A percentile compares a stretch with the other conserved stretches of the same genome.
Evolutionary conservation across 2,113 vertebrate genomes (phyloP).

Genomic region (Xiphias gladius): DNA sequence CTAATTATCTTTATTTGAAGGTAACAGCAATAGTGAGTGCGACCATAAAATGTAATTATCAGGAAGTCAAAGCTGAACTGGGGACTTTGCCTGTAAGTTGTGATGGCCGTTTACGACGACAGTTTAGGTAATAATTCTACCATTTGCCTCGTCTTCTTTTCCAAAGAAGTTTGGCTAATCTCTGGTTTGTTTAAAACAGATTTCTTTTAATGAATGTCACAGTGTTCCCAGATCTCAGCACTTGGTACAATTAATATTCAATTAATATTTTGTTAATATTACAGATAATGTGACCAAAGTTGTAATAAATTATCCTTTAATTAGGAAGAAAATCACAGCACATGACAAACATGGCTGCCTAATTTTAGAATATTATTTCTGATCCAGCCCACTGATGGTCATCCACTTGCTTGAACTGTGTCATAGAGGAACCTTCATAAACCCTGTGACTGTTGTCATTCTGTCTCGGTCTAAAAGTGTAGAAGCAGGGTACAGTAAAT

Average conservation of each 20-base stretch:
- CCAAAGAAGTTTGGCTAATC: neutral
- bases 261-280: neutral
- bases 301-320: neutral
- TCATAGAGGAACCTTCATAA: slow-evolving; percentile 19
- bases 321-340: neutral
- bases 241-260: too few species aligned
- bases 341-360: slow-evolving; percentile 3
- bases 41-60: neutral
- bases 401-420: neutral
- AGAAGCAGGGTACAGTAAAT: neutral
- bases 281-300: neutral
- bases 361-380: slow-evolving; percentile 9
- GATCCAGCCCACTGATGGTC: neutral
- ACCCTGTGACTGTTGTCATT: neutral
- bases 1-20: neutral
- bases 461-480: neutral
- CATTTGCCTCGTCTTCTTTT: neutral
- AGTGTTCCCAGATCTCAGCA: neutral
- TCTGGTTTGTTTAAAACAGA: neutral
- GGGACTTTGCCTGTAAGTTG: too few species aligned
- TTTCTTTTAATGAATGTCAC: neutral
- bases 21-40: neutral
- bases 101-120: neutral
- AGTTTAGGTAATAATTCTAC: neutral
- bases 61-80: neutral